Evolutionary conservation across 2,888 invertebrate species (phyloP).

Genomic region (Eubasilissa splendida): DNA sequence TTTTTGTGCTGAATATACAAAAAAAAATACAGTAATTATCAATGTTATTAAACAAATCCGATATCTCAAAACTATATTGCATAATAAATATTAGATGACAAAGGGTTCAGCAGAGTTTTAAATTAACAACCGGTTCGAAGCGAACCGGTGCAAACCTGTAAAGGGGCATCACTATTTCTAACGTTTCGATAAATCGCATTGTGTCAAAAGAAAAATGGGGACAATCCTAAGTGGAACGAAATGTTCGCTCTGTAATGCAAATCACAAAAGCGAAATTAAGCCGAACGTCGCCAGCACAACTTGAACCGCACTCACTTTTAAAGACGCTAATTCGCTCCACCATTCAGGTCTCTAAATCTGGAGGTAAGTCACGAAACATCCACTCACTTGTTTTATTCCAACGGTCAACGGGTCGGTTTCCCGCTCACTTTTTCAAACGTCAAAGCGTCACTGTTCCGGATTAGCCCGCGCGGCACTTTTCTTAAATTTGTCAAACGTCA

Average conservation of each 20-base stretch:
- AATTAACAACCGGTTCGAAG: too few species aligned
- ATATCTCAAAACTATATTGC: too few species aligned
- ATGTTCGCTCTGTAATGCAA: slow-evolving; percentile 11
- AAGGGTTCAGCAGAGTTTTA: too few species aligned
- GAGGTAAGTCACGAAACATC: slow-evolving; percentile 30
- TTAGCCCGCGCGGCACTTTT: slow-evolving; percentile 11
- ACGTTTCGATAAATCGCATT: neutral
- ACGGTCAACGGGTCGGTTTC: slow-evolving; percentile 12
- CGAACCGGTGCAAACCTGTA: too few species aligned
- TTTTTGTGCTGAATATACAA: too few species aligned
- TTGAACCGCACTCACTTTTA: slow-evolving; percentile 11
- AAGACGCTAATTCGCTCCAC: slow-evolving; percentile 3
- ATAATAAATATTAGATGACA: too few species aligned
- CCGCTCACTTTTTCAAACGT: slow-evolving; percentile 6
- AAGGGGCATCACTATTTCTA: too few species aligned
- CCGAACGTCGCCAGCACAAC: slow-evolving; percentile 10
- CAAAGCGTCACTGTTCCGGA: slow-evolving; percentile 17
- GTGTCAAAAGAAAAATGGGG: slow-evolving; percentile 13
- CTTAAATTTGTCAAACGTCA: neutral
- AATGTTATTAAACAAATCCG: too few species aligned
- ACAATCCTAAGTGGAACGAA: slow-evolving; percentile 26
- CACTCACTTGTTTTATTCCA: slow-evolving; percentile 18
- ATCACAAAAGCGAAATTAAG: slow-evolving; percentile 22
- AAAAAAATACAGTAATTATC: too few species aligned
- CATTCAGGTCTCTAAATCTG: slow-evolving; percentile 7